phyloP scores from a whole-genome alignment of 2,888 invertebrate genomes.

The Zaprionus lineosus region DNA sequence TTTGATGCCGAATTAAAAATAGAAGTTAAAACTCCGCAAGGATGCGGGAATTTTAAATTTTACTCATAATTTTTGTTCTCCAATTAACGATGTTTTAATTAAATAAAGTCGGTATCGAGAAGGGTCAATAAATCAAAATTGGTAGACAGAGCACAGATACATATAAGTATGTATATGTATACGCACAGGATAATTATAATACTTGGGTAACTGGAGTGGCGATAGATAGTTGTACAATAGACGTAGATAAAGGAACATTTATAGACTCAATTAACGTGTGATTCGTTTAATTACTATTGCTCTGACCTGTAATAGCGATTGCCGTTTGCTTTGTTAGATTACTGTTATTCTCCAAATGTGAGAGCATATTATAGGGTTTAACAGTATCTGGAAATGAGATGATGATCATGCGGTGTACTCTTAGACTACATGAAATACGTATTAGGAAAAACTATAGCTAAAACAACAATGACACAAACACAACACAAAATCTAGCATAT shows the following conservation, averaged over 20 bases:
- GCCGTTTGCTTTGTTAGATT: constrained; percentile 82
- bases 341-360: constrained; percentile 83
- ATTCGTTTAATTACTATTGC: constrained; percentile 44
- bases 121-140: constrained; percentile 17
- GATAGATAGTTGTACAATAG: constrained; percentile 44
- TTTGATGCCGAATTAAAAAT: no score
- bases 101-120: no score
- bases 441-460: constrained; percentile 26
- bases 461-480: constrained; percentile 26
- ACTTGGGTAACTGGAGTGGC: constrained; percentile 13
- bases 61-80: no score
- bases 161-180: constrained; percentile 10
- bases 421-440: constrained; percentile 39
- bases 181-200: not conserved
- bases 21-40: no score
- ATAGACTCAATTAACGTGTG: constrained; percentile 32
- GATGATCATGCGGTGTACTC: constrained; percentile 70
- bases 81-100: no score
- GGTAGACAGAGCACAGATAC: not conserved
- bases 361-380: constrained; percentile 82
- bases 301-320: constrained; percentile 82
- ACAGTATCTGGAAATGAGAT: constrained; percentile 81
- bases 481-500: no score
- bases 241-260: constrained; percentile 55
- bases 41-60: no score